Percentiles rank a stretch among this genome's conserved stretches.
Evolutionary conservation across 2,888 invertebrate genomes (phyloP).

Genomic region (Torymus aiolomorphi): DNA sequence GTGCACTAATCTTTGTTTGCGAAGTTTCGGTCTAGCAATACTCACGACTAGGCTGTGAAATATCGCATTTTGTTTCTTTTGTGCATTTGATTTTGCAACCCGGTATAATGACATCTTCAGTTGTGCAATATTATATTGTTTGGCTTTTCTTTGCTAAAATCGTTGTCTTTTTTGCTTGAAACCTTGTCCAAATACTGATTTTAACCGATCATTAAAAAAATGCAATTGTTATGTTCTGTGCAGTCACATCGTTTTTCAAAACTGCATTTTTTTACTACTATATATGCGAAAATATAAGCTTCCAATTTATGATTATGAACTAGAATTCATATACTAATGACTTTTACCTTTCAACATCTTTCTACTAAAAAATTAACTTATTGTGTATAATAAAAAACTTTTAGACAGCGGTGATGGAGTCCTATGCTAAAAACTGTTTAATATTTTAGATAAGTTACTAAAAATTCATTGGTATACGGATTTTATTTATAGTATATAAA

Average conservation of each 20-base stretch:
- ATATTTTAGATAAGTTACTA: too few species aligned
- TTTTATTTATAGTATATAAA: conserved; percentile 5
- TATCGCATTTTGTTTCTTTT: conserved; percentile 11
- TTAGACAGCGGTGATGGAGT: too few species aligned
- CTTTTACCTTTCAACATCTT: too few species aligned
- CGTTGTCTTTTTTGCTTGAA: conserved; percentile 33
- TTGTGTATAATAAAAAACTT: too few species aligned
- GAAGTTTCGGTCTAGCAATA: conserved; percentile 8
- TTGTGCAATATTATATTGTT: conserved; percentile 20
- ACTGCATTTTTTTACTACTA: neutral
- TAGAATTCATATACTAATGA: conserved; percentile 23
- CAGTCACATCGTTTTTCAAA: neutral
- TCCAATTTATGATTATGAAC: conserved; percentile 24
- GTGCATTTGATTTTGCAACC: conserved; percentile 14
- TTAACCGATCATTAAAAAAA: neutral
- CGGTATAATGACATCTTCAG: conserved; percentile 14
- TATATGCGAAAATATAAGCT: conserved; percentile 24
- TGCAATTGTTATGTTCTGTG: too few species aligned
- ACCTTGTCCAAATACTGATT: conserved; percentile 30
- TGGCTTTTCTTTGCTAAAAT: conserved; percentile 43
- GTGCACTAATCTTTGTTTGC: conserved; percentile 49
- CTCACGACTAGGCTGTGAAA: conserved; percentile 30
- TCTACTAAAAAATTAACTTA: too few species aligned
- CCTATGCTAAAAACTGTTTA: too few species aligned
- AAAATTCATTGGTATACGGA: conserved; percentile 11